phyloP scores from a whole-genome alignment of 2,113 vertebrate genomes.

The Myocastor coypus region DNA sequence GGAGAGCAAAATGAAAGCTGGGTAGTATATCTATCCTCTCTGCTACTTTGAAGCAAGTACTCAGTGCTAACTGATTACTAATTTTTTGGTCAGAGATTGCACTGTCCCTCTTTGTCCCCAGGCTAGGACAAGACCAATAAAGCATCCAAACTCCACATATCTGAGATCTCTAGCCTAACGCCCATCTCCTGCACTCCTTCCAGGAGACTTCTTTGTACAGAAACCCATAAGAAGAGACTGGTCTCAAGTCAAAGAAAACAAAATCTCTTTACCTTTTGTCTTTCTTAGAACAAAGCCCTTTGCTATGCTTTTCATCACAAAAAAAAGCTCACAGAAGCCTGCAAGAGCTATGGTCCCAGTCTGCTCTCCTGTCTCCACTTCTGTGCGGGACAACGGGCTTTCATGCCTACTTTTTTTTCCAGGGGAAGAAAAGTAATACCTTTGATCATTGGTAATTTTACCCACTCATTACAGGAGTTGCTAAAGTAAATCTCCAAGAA shows the following conservation, averaged over 20 bases:
- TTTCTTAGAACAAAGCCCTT: background rate
- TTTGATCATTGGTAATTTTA: slow-evolving; percentile 22
- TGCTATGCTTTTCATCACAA: background rate
- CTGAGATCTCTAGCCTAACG: background rate
- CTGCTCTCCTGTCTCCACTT: background rate
- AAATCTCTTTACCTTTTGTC: background rate
- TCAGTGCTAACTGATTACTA: background rate
- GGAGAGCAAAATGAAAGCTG: background rate
- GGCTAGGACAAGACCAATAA: background rate
- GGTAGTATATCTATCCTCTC: background rate
- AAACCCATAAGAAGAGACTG: background rate
- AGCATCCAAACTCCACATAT: background rate
- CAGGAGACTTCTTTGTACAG: background rate
- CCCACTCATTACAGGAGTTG: background rate
- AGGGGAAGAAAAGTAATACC: background rate
- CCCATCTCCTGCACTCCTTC: background rate
- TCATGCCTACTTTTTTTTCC: background rate
- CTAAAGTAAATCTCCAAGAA: background rate
- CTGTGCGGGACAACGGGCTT: background rate
- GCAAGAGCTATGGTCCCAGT: background rate
- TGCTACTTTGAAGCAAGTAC: background rate
- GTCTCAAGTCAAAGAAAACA: background rate
- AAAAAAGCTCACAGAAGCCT: background rate
- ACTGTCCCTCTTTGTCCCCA: background rate
- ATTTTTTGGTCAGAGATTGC: background rate